Base-by-base conservation (phyloP, 1,140 invertebrate species). In the Brachionus sp. region DNA sequence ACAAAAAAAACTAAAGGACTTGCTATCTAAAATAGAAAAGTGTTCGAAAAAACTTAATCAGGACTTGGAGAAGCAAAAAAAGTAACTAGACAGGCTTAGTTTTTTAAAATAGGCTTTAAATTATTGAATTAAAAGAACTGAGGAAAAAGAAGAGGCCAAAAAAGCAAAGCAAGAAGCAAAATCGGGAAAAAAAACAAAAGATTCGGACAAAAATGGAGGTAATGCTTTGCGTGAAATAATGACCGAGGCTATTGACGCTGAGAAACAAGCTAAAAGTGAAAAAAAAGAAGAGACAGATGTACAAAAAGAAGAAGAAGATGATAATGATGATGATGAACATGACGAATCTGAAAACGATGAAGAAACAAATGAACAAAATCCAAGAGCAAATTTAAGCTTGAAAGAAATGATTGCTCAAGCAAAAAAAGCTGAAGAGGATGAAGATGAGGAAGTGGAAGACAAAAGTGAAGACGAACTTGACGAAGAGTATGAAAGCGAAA, bases 361-460 rank as follows among this genome's bases (percentile, higher is more conserved):
- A 6, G 12, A 35, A 13, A 64, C 9, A 39, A 50, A 70, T 53
- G 16, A 84, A 25, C 53, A 64, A 12, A 42, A 35, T 10, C n/a
- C 23, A 2, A 84, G 80, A 85, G 86, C 84, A 84, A 19, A 3
- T 6, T 35, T 16, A 6, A 70, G 33, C 66, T 86, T 86, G 73
- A 86, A 85, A 85, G 86, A 86, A 85, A 85, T 80, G 82, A 85
- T 83, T 77, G 66, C 84, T 84, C 39, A 83, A 70, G 33, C 7
- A 7, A 77, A 68, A 75, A 84, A 84, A 39, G 16, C 37, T 44
- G 75, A 23, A 84, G 66, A 75, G 83, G 68, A 29, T 16, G 57
- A 68, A 84, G 66, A 77, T 77, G 68, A 35, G 82, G 82, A 70
- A 84, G 66, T 70, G 80, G 84, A 62, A 46, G 83, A 70, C 46